Evolutionary conservation across 2,888 invertebrate genomes (phyloP), one percentile per base, ranked within the genome.

Genomic region (Andrena praecox): DNA sequence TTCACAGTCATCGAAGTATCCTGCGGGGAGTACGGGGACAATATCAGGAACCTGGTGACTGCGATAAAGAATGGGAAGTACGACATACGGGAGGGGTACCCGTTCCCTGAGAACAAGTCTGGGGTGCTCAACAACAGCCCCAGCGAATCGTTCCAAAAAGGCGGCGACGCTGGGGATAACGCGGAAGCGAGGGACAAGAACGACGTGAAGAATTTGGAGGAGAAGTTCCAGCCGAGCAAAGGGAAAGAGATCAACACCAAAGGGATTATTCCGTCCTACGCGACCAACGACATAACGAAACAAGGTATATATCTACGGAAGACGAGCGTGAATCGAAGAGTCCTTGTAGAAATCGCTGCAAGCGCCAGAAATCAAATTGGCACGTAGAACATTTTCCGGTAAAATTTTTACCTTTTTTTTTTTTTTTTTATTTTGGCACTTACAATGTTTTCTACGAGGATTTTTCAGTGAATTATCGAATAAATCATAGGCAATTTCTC

Each of bases 1-100:
- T 63, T 89, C 77, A 20, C 93, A 96, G 96, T 98, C 88, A 98
- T 99, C 94, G 99, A 99, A 94, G 98, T 99, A 3, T 98, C 99
- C 0, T 98, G 98, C 92, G 99, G 99, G 0, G 99, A 99, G 94
- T 98, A 99, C 93, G 99, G 99, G 73, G 98, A 98, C 92, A 97
- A 98, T 91, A 97, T 97, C 0, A 96, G 96, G 86, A 97, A 96
- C 90, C 94, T 98, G 71, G 98, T 98, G 6, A 96, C 96, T 8
- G 98, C 98, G 7, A 98, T 98, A 71, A 96, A 97, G 85, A 98
- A 98, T 93, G 98, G 98, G 71, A 96, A 96, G 91, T 95, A 96
- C 88, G 97, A 98, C 91, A 97, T 98, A 90, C 96, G 97, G 87
- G 95, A 95, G 50, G 96, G 96, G n/a, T 94, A 95, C 86, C 96